Evolutionary conservation across 2,113 vertebrate genomes (phyloP).

Genomic region (Bubo bubo): DNA sequence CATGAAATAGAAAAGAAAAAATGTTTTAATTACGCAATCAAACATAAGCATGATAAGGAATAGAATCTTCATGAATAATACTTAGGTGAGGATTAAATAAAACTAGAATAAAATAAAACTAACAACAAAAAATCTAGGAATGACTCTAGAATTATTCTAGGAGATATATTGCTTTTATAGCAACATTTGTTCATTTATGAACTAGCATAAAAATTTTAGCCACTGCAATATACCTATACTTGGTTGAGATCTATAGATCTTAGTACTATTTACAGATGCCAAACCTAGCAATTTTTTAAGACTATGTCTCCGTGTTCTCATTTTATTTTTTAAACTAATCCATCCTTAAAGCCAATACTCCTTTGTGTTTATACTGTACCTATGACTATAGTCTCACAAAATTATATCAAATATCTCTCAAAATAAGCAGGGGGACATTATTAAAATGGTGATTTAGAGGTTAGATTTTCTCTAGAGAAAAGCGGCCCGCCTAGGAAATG

Average conservation of each 20-base stretch:
- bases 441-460: neutral
- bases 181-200: neutral
- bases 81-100: neutral
- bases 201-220: neutral
- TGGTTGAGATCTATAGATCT: neutral
- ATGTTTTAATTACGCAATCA: neutral
- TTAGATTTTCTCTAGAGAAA: neutral
- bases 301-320: neutral
- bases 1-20: neutral
- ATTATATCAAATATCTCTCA: neutral
- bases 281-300: neutral
- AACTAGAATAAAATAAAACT: neutral
- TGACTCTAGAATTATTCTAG: neutral
- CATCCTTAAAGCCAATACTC: neutral
- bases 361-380: neutral
- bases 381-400: neutral
- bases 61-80: neutral
- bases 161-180: neutral
- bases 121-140: neutral
- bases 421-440: neutral
- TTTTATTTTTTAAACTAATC: neutral
- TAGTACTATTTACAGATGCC: neutral
- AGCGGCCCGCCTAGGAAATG: neutral
- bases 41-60: neutral
- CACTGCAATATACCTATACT: neutral